These are phyloP conservation scores for Physocephala rufipes DNA, from an alignment of 2,888 invertebrate species.

Conservation along the genomic window DNA sequence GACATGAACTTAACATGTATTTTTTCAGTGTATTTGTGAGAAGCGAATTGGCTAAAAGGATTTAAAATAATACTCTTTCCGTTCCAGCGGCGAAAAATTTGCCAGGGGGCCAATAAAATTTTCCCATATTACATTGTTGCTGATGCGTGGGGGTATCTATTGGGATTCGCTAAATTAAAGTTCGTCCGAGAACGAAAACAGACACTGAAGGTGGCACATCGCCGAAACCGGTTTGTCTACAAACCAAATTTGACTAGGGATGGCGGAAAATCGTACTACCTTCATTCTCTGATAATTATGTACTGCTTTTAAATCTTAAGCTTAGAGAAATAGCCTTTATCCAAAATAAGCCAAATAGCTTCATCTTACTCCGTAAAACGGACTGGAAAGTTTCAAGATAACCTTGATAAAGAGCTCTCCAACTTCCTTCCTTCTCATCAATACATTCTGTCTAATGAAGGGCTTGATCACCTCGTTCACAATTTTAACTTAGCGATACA, in stretches of 20 bases:
- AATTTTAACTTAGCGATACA: not conserved
- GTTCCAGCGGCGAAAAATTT: not conserved
- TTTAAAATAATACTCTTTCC: not conserved
- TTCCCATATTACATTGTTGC: slow-evolving; percentile 4
- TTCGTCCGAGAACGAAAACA: no score
- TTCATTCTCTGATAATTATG: no score
- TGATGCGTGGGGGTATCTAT: not conserved
- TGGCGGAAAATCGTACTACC: no score
- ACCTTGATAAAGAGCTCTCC: not conserved
- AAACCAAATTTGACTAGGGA: no score
- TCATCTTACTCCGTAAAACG: not conserved
- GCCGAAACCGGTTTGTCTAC: no score
- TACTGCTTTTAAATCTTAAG: not conserved
- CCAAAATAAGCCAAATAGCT: no score
- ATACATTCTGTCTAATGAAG: not conserved
- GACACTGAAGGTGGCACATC: no score
- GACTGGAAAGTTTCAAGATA: not conserved
- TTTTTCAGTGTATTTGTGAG: not conserved
- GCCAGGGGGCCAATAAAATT: not conserved
- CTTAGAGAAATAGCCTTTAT: not conserved
- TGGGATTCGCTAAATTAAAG: not conserved
- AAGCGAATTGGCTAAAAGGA: not conserved
- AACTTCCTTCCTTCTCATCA: not conserved
- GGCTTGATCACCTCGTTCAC: not conserved
- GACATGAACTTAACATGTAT: no score